These are phyloP conservation scores for Drosophila rufa DNA, from an alignment of 1,140 invertebrate species.

Conservation along the genomic window DNA sequence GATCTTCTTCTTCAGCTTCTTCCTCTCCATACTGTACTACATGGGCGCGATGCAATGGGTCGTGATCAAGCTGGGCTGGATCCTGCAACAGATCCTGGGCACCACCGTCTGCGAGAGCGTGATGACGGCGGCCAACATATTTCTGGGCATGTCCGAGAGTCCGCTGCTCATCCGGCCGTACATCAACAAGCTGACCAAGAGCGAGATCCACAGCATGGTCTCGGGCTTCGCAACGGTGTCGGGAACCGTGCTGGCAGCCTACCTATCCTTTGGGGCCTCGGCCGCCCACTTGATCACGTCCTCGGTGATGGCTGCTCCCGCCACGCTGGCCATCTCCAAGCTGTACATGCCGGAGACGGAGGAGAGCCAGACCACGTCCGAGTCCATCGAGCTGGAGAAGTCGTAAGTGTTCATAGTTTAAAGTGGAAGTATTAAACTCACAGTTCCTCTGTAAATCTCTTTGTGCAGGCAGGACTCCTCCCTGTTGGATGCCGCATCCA, in stretches of 20 bases:
- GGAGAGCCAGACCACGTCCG: slow-evolving; percentile 89
- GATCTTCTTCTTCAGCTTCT: slow-evolving; percentile 96
- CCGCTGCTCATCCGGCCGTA: slow-evolving; percentile 95
- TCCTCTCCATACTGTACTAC: slow-evolving; percentile 95
- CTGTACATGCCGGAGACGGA: slow-evolving; percentile 96
- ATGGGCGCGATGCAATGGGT: slow-evolving; percentile 94
- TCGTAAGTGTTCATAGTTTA: slow-evolving; percentile 86
- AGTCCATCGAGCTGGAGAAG: slow-evolving; percentile 88
- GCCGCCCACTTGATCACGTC: slow-evolving; percentile 94
- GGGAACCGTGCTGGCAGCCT: slow-evolving; percentile 95
- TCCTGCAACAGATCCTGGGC: slow-evolving; percentile 90
- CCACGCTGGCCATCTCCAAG: slow-evolving; percentile 95
- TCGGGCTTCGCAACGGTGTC: slow-evolving; percentile 98
- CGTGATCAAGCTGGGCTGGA: slow-evolving; percentile 93
- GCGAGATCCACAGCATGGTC: slow-evolving; percentile 97
- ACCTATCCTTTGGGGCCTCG: slow-evolving; percentile 95
- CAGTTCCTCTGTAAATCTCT: slow-evolving; percentile 4
- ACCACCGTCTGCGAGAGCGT: slow-evolving; percentile 97
- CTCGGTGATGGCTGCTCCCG: slow-evolving; percentile 97
- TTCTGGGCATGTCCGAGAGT: slow-evolving; percentile 96
- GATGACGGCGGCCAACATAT: slow-evolving; percentile 95
- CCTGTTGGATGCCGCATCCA: slow-evolving; percentile 94
- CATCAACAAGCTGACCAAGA: slow-evolving; percentile 91
- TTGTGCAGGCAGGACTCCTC: slow-evolving; percentile 90
- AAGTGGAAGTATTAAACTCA: not conserved